These are phyloP conservation scores for Scarus forsteni DNA, from an alignment of 2,797 vertebrate genomes.

Conservation along the genomic window DNA sequence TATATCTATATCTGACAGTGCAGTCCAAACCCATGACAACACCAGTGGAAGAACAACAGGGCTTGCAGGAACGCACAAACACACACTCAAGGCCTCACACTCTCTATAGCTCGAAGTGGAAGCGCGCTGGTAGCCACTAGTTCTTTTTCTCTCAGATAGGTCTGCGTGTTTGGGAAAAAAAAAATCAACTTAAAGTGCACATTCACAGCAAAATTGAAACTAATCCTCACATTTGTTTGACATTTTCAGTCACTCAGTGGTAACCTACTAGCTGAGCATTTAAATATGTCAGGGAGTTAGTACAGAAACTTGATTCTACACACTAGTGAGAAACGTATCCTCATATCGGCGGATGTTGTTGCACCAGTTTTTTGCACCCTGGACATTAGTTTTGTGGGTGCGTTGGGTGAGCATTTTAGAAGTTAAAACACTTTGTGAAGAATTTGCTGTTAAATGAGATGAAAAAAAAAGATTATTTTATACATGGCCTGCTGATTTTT, in stretches of 20 bases:
- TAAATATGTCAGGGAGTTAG: slow-evolving; percentile 93
- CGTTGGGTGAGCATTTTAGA: slow-evolving; percentile 92
- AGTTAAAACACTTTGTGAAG: slow-evolving; percentile 99
- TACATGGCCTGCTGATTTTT: slow-evolving; percentile 99
- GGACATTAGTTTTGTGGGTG: slow-evolving; percentile 88
- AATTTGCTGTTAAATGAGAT: slow-evolving; percentile 98
- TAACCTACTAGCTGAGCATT: slow-evolving; percentile 86
- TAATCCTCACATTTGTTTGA: slow-evolving; percentile 65
- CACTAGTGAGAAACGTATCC: slow-evolving; percentile 90
- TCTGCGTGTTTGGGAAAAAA: slow-evolving; percentile 51
- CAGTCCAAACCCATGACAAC: slow-evolving; percentile 76
- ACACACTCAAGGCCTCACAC: slow-evolving; percentile 62
- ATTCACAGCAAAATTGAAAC: slow-evolving; percentile 66
- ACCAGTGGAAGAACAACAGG: slow-evolving; percentile 68
- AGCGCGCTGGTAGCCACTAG: slow-evolving; percentile 84
- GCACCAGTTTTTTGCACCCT: slow-evolving; percentile 91
- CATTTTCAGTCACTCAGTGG: slow-evolving; percentile 76
- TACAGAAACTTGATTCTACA: slow-evolving; percentile 90
- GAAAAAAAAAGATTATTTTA: slow-evolving; percentile 96
- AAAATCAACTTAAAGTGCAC: slow-evolving; percentile 64
- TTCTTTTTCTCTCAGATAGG: slow-evolving; percentile 60
- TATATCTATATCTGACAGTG: slow-evolving; percentile 73
- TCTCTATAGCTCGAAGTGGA: slow-evolving; percentile 91
- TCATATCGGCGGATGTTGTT: slow-evolving; percentile 89
- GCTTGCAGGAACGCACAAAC: slow-evolving; percentile 46